Percentiles rank a stretch among this genome's conserved stretches.
These are phyloP conservation scores for Leucozona laternaria DNA, from an alignment of 2,888 invertebrate species.

Conservation along the genomic window DNA sequence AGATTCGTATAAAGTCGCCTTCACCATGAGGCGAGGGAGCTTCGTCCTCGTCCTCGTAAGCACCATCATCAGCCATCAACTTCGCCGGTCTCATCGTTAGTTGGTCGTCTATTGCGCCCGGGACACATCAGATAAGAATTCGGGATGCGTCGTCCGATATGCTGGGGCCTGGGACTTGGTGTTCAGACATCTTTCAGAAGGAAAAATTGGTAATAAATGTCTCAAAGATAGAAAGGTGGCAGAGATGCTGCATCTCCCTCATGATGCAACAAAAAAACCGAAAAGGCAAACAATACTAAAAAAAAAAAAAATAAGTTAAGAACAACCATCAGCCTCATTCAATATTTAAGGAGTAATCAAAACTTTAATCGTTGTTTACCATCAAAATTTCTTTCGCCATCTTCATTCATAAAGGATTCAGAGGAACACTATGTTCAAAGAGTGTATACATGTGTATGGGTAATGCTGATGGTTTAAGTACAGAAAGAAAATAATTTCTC, in stretches of 20 bases:
- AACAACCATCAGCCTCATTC: conserved; percentile 78
- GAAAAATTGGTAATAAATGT: conserved; percentile 73
- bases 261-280: conserved; percentile 32
- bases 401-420: conserved; percentile 72
- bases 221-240: conserved; percentile 51
- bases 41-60: neutral
- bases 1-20: conserved; percentile 1
- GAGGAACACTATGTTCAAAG: conserved; percentile 33
- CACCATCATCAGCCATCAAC: conserved; percentile 8
- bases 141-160: conserved; percentile 30
- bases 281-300: conserved; percentile 32
- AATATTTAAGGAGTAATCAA: conserved; percentile 83
- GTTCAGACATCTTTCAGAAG: conserved; percentile 46
- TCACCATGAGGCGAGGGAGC: conserved; percentile 10
- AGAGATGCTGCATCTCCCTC: conserved; percentile 29
- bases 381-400: conserved; percentile 81
- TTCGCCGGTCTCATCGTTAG: conserved; percentile 22
- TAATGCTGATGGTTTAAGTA: conserved; percentile 48
- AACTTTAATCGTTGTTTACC: conserved; percentile 83
- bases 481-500: conserved; percentile 70
- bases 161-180: neutral
- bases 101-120: conserved; percentile 21
- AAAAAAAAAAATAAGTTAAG: conserved; percentile 8
- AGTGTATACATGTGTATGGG: conserved; percentile 22
- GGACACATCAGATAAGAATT: conserved; percentile 66